These are phyloP conservation scores for Bradynema listronoti DNA, from an alignment of 1,140 invertebrate species.

Conservation along the genomic window DNA sequence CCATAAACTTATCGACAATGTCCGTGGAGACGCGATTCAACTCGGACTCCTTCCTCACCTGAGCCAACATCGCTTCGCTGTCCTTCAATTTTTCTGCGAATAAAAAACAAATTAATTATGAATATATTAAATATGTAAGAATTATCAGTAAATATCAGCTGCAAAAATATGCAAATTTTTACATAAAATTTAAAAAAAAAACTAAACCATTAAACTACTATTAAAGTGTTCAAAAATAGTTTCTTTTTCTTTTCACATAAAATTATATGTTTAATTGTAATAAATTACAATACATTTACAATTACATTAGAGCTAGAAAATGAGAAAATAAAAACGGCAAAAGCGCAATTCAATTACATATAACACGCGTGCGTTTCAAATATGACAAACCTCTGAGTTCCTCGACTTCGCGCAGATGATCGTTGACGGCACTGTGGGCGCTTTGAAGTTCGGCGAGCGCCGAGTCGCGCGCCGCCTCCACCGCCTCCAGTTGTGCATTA, in stretches of 20 bases:
- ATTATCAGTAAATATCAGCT: too few relatives aligned
- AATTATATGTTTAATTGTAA: background rate
- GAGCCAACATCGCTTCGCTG: background rate
- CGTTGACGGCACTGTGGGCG: slow-evolving; percentile 22
- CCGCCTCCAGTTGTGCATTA: slow-evolving; percentile 24
- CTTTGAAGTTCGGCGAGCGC: slow-evolving; percentile 25
- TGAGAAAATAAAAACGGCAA: background rate
- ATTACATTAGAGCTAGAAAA: background rate
- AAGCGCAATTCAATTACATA: background rate
- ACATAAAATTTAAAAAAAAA: background rate
- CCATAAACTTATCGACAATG: slow-evolving; percentile 13
- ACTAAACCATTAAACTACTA: too few relatives aligned
- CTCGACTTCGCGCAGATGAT: slow-evolving; percentile 14
- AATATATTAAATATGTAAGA: too few relatives aligned
- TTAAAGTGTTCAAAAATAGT: too few relatives aligned
- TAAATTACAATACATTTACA: background rate
- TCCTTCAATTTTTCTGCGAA: slow-evolving; percentile 5
- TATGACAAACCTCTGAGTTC: slow-evolving; percentile 17
- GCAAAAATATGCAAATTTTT: too few relatives aligned
- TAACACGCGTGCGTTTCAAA: background rate
- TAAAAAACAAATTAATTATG: slow-evolving; percentile 1
- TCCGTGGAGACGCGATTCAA: slow-evolving; percentile 12
- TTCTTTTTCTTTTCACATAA: too few relatives aligned
- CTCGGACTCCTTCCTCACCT: slow-evolving; percentile 4
- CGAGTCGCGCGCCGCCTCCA: slow-evolving; percentile 26